phyloP scores from a whole-genome alignment of 30 jellyfish, hydroid and myxozoan genomes.

The Hydractinia symbiolongicarpus region DNA sequence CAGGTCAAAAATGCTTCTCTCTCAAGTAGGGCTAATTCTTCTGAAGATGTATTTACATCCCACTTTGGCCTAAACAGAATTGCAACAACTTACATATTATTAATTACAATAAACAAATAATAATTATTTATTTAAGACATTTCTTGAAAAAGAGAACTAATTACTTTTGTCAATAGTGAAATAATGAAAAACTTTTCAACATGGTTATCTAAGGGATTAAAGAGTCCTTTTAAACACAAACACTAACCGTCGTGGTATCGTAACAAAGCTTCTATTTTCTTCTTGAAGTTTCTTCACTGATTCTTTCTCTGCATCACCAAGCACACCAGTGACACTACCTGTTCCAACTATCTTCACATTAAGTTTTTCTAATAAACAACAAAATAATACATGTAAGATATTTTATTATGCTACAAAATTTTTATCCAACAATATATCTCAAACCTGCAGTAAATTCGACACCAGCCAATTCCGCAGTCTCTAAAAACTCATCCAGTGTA shows the following conservation, averaged over 20 bases:
- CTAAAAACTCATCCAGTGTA: slow-evolving; percentile 69
- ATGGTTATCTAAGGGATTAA: too few species aligned
- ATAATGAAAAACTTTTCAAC: too few species aligned
- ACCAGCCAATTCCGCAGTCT: slow-evolving; percentile 91
- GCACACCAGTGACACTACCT: slow-evolving; percentile 60
- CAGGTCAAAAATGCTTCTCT: slow-evolving; percentile 72
- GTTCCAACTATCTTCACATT: slow-evolving; percentile 69
- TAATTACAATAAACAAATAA: too few species aligned
- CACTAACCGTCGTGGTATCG: slow-evolving; percentile 80
- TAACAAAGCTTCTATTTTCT: slow-evolving; percentile 54
- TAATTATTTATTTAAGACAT: too few species aligned
- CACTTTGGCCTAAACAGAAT: slow-evolving; percentile 60
- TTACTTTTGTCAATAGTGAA: too few species aligned
- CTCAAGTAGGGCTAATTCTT: slow-evolving; percentile 51
- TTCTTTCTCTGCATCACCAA: slow-evolving; percentile 58
- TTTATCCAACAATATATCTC: not conserved
- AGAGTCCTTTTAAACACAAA: too few species aligned
- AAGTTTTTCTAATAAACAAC: slow-evolving; percentile 49
- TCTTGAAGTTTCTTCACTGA: slow-evolving; percentile 53
- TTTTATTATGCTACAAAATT: not conserved
- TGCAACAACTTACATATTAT: not conserved
- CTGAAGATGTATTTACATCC: slow-evolving; percentile 66
- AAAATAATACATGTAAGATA: not conserved
- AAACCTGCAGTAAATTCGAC: slow-evolving; percentile 88
- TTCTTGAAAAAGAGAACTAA: too few species aligned